These are phyloP conservation scores for Cosmia pyralina DNA, from an alignment of 2,888 invertebrate genomes.

Conservation along the genomic window DNA sequence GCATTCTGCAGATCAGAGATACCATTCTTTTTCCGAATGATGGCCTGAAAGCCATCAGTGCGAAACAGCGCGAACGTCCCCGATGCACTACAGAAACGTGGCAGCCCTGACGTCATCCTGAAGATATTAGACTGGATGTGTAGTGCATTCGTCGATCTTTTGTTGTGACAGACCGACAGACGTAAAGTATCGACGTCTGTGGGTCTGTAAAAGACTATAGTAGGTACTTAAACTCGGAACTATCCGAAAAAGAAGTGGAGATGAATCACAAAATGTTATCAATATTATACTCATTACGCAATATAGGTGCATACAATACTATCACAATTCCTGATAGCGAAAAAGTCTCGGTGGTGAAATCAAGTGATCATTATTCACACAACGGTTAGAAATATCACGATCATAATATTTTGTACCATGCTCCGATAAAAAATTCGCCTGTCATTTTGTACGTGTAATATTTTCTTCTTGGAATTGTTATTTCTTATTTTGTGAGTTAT, in stretches of 20 bases:
- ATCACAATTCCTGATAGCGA: neutral
- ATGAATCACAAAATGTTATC: neutral
- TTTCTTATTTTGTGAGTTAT: neutral
- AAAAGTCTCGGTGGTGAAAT: neutral
- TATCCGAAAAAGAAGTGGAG: neutral
- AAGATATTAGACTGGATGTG: too few species aligned
- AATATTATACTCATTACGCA: neutral
- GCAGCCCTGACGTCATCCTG: too few species aligned
- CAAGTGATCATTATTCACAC: slow-evolving; percentile 16
- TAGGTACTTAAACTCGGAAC: neutral
- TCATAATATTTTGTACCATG: neutral
- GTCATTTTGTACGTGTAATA: slow-evolving; percentile 1
- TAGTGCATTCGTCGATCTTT: too few species aligned
- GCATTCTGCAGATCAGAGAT: too few species aligned
- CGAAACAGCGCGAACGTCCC: too few species aligned
- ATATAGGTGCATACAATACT: neutral
- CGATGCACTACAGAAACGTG: too few species aligned
- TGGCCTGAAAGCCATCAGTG: too few species aligned
- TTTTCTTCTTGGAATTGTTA: slow-evolving; percentile 5
- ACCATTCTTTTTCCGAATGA: too few species aligned
- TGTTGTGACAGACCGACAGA: too few species aligned
- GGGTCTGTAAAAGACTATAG: neutral
- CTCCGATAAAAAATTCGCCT: neutral
- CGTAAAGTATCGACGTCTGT: too few species aligned
- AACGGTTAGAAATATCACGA: neutral